Evolutionary conservation across 1,140 invertebrate genomes (phyloP), one percentile per base, ranked within the genome.

Genomic region (Zeugodacus cucurbitae): DNA sequence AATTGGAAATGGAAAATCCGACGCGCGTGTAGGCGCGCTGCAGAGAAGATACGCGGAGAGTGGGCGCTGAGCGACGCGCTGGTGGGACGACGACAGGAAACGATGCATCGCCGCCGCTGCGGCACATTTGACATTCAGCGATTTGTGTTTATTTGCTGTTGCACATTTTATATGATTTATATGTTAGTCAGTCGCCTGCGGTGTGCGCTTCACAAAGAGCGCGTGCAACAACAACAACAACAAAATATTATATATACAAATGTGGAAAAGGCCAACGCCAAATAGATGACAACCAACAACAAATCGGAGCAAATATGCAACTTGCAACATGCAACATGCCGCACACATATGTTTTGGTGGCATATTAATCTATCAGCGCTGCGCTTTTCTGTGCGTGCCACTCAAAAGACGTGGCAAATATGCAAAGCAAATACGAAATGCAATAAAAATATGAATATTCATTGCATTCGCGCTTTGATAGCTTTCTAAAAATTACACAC

Each of bases 91-190:
- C 17, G 67, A 74, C 41, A 26, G 74, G 41, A 82, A 82, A 82
- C 74, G 74, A 82, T 11, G 74, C 74, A 82, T 26, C 26, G 10
- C 74, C 32, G 67, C 3, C 74, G 74, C 22, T 26, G 41, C 74
- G 74, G 74, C 74, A 82, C 74, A 82, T 82, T 82, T 82, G 74
- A 82, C 74, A 82, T 82, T 82, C 74, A 82, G 20, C 11, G 41
- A 82, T 48, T 82, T 82, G 74, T 41, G 74, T 82, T 82, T 82
- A 82, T 82, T 82, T 82, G 41, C 74, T 82, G 74, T 82, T 82
- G 37, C 74, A 44, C 74, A 82, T 82, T 82, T 82, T 29, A 82
- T 44, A 82, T 82, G 74, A 82, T 82, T 82, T 82, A 82, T 82
- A 82, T n/a, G n/a, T 48, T 82, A 48, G 41, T 20, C 74, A 82